These are phyloP conservation scores for Acrobasis suavella DNA, from an alignment of 2,888 invertebrate species.

Conservation along the genomic window DNA sequence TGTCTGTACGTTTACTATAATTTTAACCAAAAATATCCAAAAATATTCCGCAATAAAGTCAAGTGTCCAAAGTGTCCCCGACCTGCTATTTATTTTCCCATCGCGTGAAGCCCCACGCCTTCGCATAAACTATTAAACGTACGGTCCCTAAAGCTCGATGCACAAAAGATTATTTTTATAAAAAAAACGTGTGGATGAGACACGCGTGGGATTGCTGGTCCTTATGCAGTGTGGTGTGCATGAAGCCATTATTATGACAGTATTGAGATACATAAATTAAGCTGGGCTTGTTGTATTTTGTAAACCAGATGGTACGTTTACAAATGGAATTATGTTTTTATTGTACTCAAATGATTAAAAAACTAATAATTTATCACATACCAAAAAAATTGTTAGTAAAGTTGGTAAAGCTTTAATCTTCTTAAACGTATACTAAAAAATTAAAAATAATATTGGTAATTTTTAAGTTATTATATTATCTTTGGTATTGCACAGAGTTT, in stretches of 20 bases:
- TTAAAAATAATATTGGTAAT: too few species aligned
- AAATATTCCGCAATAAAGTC: background rate
- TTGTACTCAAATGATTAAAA: too few species aligned
- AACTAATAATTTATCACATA: too few species aligned
- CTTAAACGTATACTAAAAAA: too few species aligned
- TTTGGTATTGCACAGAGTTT: too few species aligned
- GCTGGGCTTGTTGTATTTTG: background rate
- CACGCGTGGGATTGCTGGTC: conserved; percentile 49
- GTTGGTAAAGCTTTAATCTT: too few species aligned
- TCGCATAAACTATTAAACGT: conserved; percentile 40
- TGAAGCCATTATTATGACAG: conserved; percentile 2
- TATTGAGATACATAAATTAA: conserved; percentile 2
- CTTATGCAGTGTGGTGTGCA: background rate
- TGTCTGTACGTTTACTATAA: too few species aligned
- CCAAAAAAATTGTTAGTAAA: too few species aligned
- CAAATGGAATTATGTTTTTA: too few species aligned
- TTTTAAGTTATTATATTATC: too few species aligned
- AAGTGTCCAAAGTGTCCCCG: conserved; percentile 6
- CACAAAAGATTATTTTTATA: conserved; percentile 45
- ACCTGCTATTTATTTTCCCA: conserved; percentile 21
- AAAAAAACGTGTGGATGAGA: conserved; percentile 54
- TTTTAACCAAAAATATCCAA: too few species aligned
- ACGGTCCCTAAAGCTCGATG: conserved; percentile 44
- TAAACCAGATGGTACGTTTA: background rate
- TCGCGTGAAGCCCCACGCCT: conserved; percentile 45